A percentile compares a stretch with the other conserved stretches of the same genome.
Conservation (phyloP, 2,888 invertebrate genomes). For the Dexiosoma caninum region DNA sequence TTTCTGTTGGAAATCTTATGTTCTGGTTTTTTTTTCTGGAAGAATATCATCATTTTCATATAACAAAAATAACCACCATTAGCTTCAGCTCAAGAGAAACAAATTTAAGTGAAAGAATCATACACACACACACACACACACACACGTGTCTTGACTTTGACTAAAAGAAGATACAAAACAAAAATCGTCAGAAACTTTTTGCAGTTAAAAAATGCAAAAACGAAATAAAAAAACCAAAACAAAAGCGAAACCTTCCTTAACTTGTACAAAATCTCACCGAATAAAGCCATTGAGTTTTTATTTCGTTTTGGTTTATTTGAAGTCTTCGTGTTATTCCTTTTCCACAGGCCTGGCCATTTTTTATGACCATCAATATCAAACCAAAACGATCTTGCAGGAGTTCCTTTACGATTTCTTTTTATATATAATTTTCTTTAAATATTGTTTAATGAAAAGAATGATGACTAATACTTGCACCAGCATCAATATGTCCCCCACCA, state of each 20-base stretch:
- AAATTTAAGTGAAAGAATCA: neutral
- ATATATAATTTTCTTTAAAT: neutral
- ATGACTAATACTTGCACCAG: slow-evolving; percentile 41
- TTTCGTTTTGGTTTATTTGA: slow-evolving; percentile 21
- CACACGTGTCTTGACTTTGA: slow-evolving; percentile 21
- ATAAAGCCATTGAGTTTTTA: slow-evolving; percentile 51
- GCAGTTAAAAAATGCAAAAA: slow-evolving; percentile 25
- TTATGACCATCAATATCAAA: slow-evolving; percentile 54
- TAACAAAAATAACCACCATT: slow-evolving; percentile 38
- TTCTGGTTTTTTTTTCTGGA: neutral
- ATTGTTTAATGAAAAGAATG: slow-evolving; percentile 25
- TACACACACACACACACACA: slow-evolving; percentile 31
- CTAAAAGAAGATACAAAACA: slow-evolving; percentile 10
- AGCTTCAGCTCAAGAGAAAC: slow-evolving; percentile 1
- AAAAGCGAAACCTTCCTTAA: neutral
- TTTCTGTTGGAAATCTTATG: slow-evolving; percentile 32
- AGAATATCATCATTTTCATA: slow-evolving; percentile 38
- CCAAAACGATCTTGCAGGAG: slow-evolving; percentile 60
- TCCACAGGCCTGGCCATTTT: slow-evolving; percentile 37
- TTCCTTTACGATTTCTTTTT: slow-evolving; percentile 40
- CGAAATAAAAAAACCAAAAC: too few species aligned
- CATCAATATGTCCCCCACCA: slow-evolving; percentile 32
- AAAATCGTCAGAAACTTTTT: neutral
- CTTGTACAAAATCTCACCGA: slow-evolving; percentile 33
- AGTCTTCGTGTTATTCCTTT: slow-evolving; percentile 15